Base-by-base conservation (phyloP, 2,888 invertebrate genomes). In the Agonopterix heracliana region DNA sequence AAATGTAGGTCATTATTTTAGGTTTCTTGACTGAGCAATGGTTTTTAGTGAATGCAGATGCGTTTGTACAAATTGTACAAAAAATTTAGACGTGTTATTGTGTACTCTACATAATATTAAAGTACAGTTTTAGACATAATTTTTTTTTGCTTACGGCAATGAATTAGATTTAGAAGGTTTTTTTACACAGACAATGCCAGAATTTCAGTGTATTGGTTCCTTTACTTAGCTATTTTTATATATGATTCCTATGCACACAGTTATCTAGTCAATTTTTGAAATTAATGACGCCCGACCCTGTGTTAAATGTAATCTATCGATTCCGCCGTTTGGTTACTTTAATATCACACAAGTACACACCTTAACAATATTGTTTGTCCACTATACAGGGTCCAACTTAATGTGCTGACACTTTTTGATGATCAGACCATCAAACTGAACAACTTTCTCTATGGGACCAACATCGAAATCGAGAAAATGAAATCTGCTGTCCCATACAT, bases 201-300 rank as follows among this genome's bases (percentile, higher is more conserved):
- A 77, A 76, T 75, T 78, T 79, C 81, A 82, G 79, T 78, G 81
- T 83, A 82, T 84, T 71, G 84, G 85, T 86, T 87, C 85, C 84
- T 85, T 82, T 80, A 81, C 79, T 84, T 83, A 86, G 81, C 83
- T 81, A 78, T 80, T 83, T 71, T 80, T 77, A 80, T 78, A 73
- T 78, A 83, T 77, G 83, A 82, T 86, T 88, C 87, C 87, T 88
- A 86, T 82, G 82, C 87, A 86, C 84, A 79, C 86, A 87, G 87
- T 74, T 82, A 85, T 88, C 87, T 88, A 88, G 87, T 88, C 87
- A 88, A 88, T 85, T 83, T 47, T 82, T 86, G 87, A 88, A 88
- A 87, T 86, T 86, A 86, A 79, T 69, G 77, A 76, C 78, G 75
- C 69, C 83, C 76, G 68, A 71, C 67, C 78, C 74, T 76, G 78